Evolutionary conservation across 2,888 invertebrate species (phyloP).

Genomic region (Lobophora halterata): DNA sequence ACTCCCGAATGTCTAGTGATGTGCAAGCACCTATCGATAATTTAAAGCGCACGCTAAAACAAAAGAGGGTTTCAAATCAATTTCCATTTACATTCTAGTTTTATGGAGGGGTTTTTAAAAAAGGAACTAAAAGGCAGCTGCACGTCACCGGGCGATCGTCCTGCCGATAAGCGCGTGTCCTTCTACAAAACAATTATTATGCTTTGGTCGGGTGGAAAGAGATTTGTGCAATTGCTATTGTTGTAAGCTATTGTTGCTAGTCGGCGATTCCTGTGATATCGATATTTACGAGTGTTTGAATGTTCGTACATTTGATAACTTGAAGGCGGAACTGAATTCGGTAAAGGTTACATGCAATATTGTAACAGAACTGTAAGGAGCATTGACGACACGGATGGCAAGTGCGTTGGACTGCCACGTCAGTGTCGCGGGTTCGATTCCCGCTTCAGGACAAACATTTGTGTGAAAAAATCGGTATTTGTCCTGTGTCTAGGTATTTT

Average conservation of each 20-base stretch:
- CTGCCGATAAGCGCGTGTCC: constrained; percentile 65
- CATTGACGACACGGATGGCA: too few species aligned
- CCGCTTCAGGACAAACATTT: too few species aligned
- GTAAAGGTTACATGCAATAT: too few species aligned
- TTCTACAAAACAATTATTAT: constrained; percentile 75
- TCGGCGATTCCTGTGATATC: constrained; percentile 45
- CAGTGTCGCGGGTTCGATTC: too few species aligned
- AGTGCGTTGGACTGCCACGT: too few species aligned
- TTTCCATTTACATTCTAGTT: constrained; percentile 42
- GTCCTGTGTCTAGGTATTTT: too few species aligned
- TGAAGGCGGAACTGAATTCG: constrained; percentile 7
- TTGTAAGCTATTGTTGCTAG: constrained; percentile 50
- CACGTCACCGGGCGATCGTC: constrained; percentile 57
- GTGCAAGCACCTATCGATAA: constrained; percentile 2
- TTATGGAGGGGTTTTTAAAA: constrained; percentile 50
- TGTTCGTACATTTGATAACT: constrained; percentile 29
- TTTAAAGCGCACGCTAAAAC: constrained; percentile 11
- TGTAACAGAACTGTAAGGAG: too few species aligned
- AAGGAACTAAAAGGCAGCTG: constrained; percentile 66
- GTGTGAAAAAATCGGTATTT: too few species aligned
- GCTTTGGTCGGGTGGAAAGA: constrained; percentile 50
- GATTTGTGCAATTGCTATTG: constrained; percentile 64
- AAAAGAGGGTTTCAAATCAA: constrained; percentile 33
- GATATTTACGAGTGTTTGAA: constrained; percentile 39
- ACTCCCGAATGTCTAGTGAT: constrained; percentile 9